phyloP scores from a whole-genome alignment of 2,888 invertebrate genomes.

The Drosophila engyochracea region DNA sequence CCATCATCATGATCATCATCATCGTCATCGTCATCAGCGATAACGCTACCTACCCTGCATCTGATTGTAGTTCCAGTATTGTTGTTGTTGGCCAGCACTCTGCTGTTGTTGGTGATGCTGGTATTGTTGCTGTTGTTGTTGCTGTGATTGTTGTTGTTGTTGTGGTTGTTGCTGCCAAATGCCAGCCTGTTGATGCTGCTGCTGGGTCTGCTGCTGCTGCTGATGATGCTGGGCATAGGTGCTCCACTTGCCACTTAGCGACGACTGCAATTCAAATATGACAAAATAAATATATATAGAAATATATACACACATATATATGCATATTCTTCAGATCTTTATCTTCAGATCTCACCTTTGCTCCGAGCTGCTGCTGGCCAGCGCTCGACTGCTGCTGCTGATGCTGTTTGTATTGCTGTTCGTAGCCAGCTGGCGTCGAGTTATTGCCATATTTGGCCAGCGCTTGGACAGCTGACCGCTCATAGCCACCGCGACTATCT shows the following conservation, averaged over 20 bases:
- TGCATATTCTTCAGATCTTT: background rate
- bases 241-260: conserved; percentile 76
- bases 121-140: conserved; percentile 56
- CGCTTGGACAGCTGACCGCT: conserved; percentile 82
- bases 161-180: conserved; percentile 56
- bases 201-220: conserved; percentile 66
- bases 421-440: conserved; percentile 66
- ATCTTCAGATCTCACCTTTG: conserved; percentile 60
- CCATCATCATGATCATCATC: background rate
- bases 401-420: conserved; percentile 77
- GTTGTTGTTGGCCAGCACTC: conserved; percentile 69
- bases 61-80: conserved; percentile 84
- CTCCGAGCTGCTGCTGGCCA: conserved; percentile 51
- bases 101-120: conserved; percentile 60
- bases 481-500: conserved; percentile 86
- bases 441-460: conserved; percentile 74
- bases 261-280: conserved; percentile 32
- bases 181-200: conserved; percentile 44
- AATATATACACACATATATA: background rate
- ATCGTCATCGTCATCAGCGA: background rate
- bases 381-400: conserved; percentile 64
- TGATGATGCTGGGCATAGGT: conserved; percentile 73
- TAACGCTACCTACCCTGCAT: conserved; percentile 77
- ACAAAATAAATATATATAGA: background rate
- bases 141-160: conserved; percentile 63